Base-by-base conservation (phyloP, 2,888 invertebrate genomes). In the Andrena camellia region DNA sequence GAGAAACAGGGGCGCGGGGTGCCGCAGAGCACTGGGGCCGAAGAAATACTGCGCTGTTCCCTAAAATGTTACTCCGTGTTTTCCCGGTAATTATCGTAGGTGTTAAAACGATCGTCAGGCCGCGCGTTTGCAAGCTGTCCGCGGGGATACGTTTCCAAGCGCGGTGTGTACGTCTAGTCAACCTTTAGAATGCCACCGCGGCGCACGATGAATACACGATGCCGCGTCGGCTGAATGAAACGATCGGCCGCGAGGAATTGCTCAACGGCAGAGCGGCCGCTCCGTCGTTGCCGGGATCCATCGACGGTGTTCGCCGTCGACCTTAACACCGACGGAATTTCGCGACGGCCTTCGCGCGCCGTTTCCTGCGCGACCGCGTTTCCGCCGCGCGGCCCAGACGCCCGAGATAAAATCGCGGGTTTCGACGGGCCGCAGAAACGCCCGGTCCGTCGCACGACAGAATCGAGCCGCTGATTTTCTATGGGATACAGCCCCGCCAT, bases 381-480 rank as follows among this genome's bases (percentile, higher is more conserved):
- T n/a, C 54, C 35, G 5, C 54, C 26, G 54, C 42, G 23, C 66
- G 29, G 50, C 60, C 59, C 20, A 81, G 74, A 81, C 2, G 23
- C 1, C 63, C 64, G 78, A 81, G 88, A 89, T 88, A 86, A 88
- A 85, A 89, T 88, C 89, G 69, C 71, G 74, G 42, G 78, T 74
- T 87, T 84, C 74, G 74, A 85, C 80, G 79, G 86, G 88, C 83
- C 88, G 86, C 87, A 42, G 13, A 84, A 88, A 88, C 84, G 87
- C 86, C 79, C 72, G 79, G 42, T 74, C 78, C 78, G 88, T 88
- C 87, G 85, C 78, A 76, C 87, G 86, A 86, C 88, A 90, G 89
- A 87, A 91, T 91, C 88, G 87, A 81, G 78, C 82, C 80, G 80
- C 68, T 85, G 91, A 91, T 91, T 91, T 90, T 90, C 90, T 90